phyloP scores from a whole-genome alignment of 2,888 invertebrate genomes.

The Lacanobia oleracea region DNA sequence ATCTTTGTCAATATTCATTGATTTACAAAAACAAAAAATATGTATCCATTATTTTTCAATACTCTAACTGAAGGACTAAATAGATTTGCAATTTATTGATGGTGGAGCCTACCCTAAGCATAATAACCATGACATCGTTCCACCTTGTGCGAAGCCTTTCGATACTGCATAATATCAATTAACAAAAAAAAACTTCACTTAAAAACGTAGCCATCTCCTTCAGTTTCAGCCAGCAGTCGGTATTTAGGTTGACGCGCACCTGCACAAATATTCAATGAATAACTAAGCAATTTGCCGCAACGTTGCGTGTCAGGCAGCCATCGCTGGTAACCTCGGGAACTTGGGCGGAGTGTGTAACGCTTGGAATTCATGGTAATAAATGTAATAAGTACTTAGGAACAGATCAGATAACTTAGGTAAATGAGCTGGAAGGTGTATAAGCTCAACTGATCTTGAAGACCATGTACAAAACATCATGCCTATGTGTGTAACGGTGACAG shows the following conservation, averaged over 20 bases:
- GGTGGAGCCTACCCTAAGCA: no score
- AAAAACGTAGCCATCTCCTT: conserved; percentile 11
- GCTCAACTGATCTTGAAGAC: no score
- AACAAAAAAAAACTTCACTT: not conserved
- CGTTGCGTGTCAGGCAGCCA: conserved; percentile 51
- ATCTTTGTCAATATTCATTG: no score
- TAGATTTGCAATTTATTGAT: no score
- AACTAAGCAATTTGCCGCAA: conserved; percentile 70
- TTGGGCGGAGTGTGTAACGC: not conserved
- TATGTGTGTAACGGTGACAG: no score
- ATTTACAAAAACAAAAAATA: no score
- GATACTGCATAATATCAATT: no score
- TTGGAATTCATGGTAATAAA: not conserved
- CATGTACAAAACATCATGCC: no score
- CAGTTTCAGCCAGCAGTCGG: conserved; percentile 60
- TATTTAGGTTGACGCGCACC: conserved; percentile 83
- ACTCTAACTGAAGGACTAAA: no score
- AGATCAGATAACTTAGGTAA: not conserved
- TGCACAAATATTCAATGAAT: conserved; percentile 82
- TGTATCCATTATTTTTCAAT: no score
- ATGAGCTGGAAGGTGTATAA: not conserved
- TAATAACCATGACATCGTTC: no score
- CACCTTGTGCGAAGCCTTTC: no score
- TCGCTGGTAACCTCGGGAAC: conserved; percentile 27
- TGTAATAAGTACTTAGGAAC: not conserved